These are phyloP conservation scores for Hylaeus anthracinus DNA, from an alignment of 1,140 invertebrate genomes.

Conservation along the genomic window DNA sequence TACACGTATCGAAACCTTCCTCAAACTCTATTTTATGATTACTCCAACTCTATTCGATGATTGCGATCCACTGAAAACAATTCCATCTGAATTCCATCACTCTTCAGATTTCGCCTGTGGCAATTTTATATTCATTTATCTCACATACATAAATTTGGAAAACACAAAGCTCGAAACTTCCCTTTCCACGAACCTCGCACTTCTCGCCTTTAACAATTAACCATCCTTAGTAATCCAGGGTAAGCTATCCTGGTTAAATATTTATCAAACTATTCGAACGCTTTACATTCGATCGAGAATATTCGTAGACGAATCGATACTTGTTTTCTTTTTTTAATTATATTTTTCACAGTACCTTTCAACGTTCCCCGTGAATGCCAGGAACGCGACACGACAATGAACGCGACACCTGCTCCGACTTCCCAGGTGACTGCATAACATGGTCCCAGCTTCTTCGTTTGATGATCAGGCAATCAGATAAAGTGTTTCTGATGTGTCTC, in stretches of 20 bases:
- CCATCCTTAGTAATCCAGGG: too few species aligned
- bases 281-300: too few species aligned
- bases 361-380: not conserved
- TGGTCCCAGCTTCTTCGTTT: not conserved
- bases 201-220: not conserved
- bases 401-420: not conserved
- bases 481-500: not conserved
- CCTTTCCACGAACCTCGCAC: not conserved
- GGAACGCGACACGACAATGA: not conserved
- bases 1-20: not conserved
- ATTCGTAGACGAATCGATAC: not conserved
- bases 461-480: slow-evolving; percentile 31
- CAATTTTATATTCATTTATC: too few species aligned
- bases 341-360: not conserved
- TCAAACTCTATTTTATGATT: not conserved
- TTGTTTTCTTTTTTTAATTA: not conserved
- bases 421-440: slow-evolving; percentile 9
- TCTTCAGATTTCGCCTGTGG: too few species aligned
- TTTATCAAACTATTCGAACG: too few species aligned
- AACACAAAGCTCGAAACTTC: not conserved
- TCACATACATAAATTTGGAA: too few species aligned
- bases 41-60: too few species aligned
- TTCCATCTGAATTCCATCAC: not conserved
- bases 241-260: too few species aligned
- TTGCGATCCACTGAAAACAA: not conserved